phyloP scores from a whole-genome alignment of 2,113 vertebrate genomes.

The Sebastes fasciatus region DNA sequence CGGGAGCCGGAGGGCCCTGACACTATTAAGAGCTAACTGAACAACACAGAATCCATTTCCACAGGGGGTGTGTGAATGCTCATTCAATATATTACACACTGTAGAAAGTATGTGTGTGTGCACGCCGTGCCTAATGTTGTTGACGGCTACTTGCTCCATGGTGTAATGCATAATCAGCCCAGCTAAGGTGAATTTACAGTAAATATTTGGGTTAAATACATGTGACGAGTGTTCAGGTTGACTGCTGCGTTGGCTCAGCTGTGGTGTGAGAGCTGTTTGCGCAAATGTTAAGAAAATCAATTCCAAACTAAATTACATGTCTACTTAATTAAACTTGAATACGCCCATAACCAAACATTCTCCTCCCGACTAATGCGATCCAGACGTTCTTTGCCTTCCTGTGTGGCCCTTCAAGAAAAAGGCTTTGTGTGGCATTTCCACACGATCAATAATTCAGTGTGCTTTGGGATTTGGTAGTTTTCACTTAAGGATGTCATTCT shows the following conservation, averaged over 20 bases:
- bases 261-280: slow-evolving; percentile 11
- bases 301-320: slow-evolving; percentile 34
- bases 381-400: slow-evolving; percentile 17
- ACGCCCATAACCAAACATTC: slow-evolving; percentile 18
- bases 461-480: slow-evolving; percentile 66
- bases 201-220: slow-evolving; percentile 39
- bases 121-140: not conserved
- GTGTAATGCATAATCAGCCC: slow-evolving; percentile 5
- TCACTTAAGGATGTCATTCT: slow-evolving; percentile 60
- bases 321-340: slow-evolving; percentile 40
- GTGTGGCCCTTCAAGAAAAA: slow-evolving; percentile 40
- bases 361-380: slow-evolving; percentile 7
- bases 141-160: slow-evolving; percentile 12
- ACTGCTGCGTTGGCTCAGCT: slow-evolving; percentile 26
- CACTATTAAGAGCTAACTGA: slow-evolving; percentile 1
- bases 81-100: slow-evolving; percentile 1
- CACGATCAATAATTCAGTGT: slow-evolving; percentile 70
- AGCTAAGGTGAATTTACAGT: not conserved
- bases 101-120: not conserved
- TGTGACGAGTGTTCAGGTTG: not conserved
- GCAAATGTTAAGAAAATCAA: slow-evolving; percentile 45
- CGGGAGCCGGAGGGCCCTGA: not conserved
- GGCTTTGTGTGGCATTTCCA: slow-evolving; percentile 64
- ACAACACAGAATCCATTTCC: slow-evolving; percentile 13
- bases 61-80: not conserved